Evolutionary conservation across 2,113 vertebrate species (phyloP).

Genomic region (Embiotoca jacksoni): DNA sequence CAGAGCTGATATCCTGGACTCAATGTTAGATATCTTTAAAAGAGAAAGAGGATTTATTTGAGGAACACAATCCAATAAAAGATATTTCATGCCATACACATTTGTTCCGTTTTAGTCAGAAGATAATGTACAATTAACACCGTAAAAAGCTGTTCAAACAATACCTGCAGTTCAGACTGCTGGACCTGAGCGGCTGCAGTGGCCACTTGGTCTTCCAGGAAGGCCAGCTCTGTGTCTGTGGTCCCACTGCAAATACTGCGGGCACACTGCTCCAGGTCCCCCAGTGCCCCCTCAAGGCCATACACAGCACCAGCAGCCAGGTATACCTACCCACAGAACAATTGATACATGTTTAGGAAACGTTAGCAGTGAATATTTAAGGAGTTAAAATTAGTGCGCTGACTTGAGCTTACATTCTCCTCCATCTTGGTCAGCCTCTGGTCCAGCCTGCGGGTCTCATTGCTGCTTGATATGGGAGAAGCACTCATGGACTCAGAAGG

Average conservation of each 20-base stretch:
- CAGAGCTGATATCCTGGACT: slow-evolving; percentile 96
- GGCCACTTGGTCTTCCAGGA: slow-evolving; percentile 96
- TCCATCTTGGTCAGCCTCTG: slow-evolving; percentile 95
- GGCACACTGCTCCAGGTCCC: slow-evolving; percentile 90
- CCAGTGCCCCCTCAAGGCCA: slow-evolving; percentile 92
- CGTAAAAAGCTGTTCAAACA: not conserved
- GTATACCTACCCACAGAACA: slow-evolving; percentile 87
- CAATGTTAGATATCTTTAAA: slow-evolving; percentile 95
- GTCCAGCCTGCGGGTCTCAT: slow-evolving; percentile 87
- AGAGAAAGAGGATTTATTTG: not conserved
- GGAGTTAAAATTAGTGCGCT: not conserved
- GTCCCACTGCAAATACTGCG: slow-evolving; percentile 90
- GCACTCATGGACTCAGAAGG: slow-evolving; percentile 75
- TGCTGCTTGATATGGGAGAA: slow-evolving; percentile 84
- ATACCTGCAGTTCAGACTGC: slow-evolving; percentile 94
- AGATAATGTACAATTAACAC: not conserved
- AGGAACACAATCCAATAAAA: not conserved
- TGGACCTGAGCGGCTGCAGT: slow-evolving; percentile 95
- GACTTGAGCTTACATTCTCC: slow-evolving; percentile 90
- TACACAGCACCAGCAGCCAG: slow-evolving; percentile 94
- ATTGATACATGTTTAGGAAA: not conserved
- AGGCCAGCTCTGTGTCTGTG: slow-evolving; percentile 89
- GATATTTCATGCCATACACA: not conserved
- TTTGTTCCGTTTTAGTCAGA: not conserved
- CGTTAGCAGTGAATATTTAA: not conserved